Percentiles rank a stretch among this genome's conserved stretches.
Conservation (phyloP, 2,888 invertebrate genomes). For the Aporophyla nigra region DNA sequence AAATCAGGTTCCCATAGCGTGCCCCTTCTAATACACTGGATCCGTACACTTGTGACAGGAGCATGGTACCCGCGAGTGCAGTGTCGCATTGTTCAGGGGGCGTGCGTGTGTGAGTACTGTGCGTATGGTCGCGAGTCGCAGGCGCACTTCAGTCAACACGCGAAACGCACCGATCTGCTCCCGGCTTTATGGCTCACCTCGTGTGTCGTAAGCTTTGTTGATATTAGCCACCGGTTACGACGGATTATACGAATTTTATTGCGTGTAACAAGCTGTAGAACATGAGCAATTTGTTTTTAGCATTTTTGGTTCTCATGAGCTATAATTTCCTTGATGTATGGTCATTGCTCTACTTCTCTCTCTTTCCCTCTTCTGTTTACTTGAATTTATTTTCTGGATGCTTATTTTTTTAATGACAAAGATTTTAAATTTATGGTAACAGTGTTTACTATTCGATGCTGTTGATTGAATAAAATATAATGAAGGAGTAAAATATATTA, state of each 20-base stretch:
- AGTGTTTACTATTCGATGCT: neutral
- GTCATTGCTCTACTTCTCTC: conserved; percentile 51
- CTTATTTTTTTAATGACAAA: neutral
- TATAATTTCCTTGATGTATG: conserved; percentile 49
- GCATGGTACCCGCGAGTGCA: conserved; percentile 66
- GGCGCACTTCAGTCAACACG: conserved; percentile 84
- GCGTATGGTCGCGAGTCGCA: conserved; percentile 29
- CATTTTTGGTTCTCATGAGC: conserved; percentile 59
- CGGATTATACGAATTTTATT: conserved; percentile 73
- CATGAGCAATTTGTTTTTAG: conserved; percentile 60
- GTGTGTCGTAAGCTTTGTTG: conserved; percentile 72
- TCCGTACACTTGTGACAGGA: conserved; percentile 56
- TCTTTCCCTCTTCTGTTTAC: conserved; percentile 24
- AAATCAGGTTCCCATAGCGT: conserved; percentile 34
- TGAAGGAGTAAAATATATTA: conserved; percentile 27
- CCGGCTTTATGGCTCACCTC: conserved; percentile 68
- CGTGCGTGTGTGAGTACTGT: conserved; percentile 54
- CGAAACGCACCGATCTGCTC: conserved; percentile 69
- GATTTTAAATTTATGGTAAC: neutral
- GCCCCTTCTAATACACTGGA: conserved; percentile 51
- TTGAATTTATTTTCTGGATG: conserved; percentile 3
- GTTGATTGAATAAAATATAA: neutral
- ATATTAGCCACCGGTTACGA: conserved; percentile 74
- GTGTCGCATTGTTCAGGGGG: conserved; percentile 70
- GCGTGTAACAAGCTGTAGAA: conserved; percentile 72